phyloP scores from a whole-genome alignment of 2,888 invertebrate species.

The Sarcophaga rosellei region DNA sequence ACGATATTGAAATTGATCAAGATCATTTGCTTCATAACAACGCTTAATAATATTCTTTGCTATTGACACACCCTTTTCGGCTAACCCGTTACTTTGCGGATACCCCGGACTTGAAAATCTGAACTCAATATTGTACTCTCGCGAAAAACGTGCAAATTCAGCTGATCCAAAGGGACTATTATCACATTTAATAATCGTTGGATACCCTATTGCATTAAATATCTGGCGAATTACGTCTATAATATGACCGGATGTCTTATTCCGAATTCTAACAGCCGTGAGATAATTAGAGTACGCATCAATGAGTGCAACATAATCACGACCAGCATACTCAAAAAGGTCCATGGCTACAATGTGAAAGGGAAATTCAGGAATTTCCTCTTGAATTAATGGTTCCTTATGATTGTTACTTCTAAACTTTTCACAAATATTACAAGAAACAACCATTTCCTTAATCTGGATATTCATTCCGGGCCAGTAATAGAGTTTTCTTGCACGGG shows the following conservation, averaged over 20 bases:
- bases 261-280: no score
- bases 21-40: slow-evolving; percentile 50
- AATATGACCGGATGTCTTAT: slow-evolving; percentile 51
- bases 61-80: no score
- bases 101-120: slow-evolving; percentile 67
- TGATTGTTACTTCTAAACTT: slow-evolving; percentile 61
- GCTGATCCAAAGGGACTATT: slow-evolving; percentile 62
- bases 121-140: slow-evolving; percentile 44
- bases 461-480: slow-evolving; percentile 60
- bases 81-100: slow-evolving; percentile 60
- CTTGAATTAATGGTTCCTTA: slow-evolving; percentile 68
- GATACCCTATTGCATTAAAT: slow-evolving; percentile 71
- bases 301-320: slow-evolving; percentile 54
- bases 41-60: slow-evolving; percentile 58
- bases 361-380: slow-evolving; percentile 64
- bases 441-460: slow-evolving; percentile 72
- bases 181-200: slow-evolving; percentile 70
- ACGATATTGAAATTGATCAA: slow-evolving; percentile 55
- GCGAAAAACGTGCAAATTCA: slow-evolving; percentile 52
- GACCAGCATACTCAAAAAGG: slow-evolving; percentile 65
- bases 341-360: slow-evolving; percentile 66
- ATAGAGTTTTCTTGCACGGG: slow-evolving; percentile 68
- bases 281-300: slow-evolving; percentile 46
- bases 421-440: slow-evolving; percentile 59
- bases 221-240: slow-evolving; percentile 42